phyloP scores from a whole-genome alignment of 2,797 vertebrate species.

The Dendrocincla fuliginosa region DNA sequence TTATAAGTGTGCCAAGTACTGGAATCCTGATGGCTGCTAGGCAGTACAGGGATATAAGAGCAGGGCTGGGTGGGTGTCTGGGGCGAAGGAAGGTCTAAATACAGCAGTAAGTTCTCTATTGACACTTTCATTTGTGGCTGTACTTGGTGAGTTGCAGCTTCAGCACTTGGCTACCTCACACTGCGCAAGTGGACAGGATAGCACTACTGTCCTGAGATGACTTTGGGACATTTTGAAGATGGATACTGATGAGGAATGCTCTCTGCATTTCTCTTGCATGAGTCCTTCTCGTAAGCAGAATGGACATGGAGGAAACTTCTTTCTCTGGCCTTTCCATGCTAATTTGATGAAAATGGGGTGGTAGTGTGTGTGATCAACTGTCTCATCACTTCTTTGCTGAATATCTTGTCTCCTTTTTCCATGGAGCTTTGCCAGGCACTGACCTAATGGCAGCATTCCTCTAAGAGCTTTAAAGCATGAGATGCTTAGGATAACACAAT shows the following conservation, averaged over 20 bases:
- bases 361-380: neutral
- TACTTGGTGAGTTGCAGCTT: neutral
- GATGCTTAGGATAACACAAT: neutral
- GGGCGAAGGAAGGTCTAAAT: neutral
- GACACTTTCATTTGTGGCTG: neutral
- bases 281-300: neutral
- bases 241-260: neutral
- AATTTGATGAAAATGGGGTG: neutral
- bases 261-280: neutral
- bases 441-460: neutral
- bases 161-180: conserved; percentile 19
- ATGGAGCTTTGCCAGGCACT: neutral
- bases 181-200: conserved; percentile 6
- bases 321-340: neutral
- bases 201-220: conserved; percentile 12
- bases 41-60: neutral
- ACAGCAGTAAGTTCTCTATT: neutral
- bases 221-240: neutral
- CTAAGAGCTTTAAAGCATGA: neutral
- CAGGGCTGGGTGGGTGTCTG: neutral
- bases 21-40: neutral
- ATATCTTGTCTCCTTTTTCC: neutral
- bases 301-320: neutral
- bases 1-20: neutral
- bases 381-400: neutral